Conservation (phyloP, 2,888 invertebrate genomes). For the Tuberolachnus salignus region DNA sequence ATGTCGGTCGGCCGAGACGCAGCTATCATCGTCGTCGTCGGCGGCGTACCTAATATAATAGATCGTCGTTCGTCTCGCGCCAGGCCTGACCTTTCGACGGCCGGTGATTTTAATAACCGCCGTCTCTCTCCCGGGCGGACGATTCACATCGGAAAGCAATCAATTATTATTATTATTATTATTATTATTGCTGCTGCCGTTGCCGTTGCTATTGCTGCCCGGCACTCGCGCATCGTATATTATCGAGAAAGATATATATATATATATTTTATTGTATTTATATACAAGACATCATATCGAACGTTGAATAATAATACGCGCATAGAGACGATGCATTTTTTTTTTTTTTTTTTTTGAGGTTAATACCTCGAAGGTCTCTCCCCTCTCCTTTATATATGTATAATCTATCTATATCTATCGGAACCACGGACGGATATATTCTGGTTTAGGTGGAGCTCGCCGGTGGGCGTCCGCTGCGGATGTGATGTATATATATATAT, state of each 20-base stretch:
- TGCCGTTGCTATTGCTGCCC: slow-evolving; percentile 1
- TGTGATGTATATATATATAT: too few relatives aligned
- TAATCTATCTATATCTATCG: not conserved
- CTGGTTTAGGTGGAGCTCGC: slow-evolving; percentile 47
- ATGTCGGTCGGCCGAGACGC: not conserved
- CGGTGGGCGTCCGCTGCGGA: slow-evolving; percentile 25
- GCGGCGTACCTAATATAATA: not conserved
- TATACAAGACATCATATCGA: slow-evolving; percentile 1
- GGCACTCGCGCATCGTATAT: slow-evolving; percentile 3
- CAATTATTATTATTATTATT: too few relatives aligned
- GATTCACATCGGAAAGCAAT: slow-evolving; percentile 54
- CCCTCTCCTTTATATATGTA: too few relatives aligned
- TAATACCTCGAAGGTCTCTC: slow-evolving; percentile 47
- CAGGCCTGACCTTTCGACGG: slow-evolving; percentile 41
- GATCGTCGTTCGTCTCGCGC: not conserved
- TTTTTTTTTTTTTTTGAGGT: slow-evolving; percentile 31
- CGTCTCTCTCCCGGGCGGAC: not conserved
- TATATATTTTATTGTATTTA: not conserved
- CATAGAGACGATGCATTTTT: slow-evolving; percentile 44
- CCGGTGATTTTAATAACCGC: slow-evolving; percentile 42
- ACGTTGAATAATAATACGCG: slow-evolving; percentile 32
- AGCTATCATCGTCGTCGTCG: not conserved
- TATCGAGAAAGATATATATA: not conserved
- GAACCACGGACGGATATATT: slow-evolving; percentile 17
- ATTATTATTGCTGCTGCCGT: not conserved